Evolutionary conservation across 1,140 invertebrate genomes (phyloP).

Genomic region (Aphidius gifuensis): DNA sequence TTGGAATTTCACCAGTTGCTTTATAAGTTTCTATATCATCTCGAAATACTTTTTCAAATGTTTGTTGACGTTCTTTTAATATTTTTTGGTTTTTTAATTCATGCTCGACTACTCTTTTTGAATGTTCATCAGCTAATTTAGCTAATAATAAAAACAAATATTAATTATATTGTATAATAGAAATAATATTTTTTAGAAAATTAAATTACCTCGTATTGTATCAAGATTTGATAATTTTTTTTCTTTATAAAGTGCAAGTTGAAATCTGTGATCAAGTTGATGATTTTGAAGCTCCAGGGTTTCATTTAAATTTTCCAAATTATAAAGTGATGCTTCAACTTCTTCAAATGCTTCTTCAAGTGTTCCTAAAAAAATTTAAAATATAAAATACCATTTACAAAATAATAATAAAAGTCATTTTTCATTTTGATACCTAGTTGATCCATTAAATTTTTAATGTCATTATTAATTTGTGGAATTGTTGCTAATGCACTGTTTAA

Average conservation of each 20-base stretch:
- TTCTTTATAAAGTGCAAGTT: slow-evolving; percentile 64
- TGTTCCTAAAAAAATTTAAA: slow-evolving; percentile 47
- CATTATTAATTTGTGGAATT: slow-evolving; percentile 61
- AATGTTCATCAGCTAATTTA: slow-evolving; percentile 60
- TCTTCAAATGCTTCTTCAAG: slow-evolving; percentile 64
- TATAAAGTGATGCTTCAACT: slow-evolving; percentile 61
- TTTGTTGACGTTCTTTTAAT: slow-evolving; percentile 64
- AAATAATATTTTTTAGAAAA: background rate
- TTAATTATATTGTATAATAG: slow-evolving; percentile 1
- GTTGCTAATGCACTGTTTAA: slow-evolving; percentile 57
- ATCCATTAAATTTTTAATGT: slow-evolving; percentile 59
- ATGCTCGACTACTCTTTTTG: slow-evolving; percentile 56
- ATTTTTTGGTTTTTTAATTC: slow-evolving; percentile 58
- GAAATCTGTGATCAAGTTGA: slow-evolving; percentile 63
- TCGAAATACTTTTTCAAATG: slow-evolving; percentile 68
- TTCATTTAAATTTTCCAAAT: slow-evolving; percentile 66
- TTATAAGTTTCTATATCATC: slow-evolving; percentile 65
- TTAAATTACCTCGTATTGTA: slow-evolving; percentile 30
- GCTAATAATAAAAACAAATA: slow-evolving; percentile 45
- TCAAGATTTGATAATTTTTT: slow-evolving; percentile 62
- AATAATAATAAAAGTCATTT: background rate
- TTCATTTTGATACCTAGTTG: slow-evolving; percentile 55
- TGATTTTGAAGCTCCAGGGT: slow-evolving; percentile 62
- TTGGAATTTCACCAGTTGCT: slow-evolving; percentile 60
- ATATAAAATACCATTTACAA: slow-evolving; percentile 11